These are phyloP conservation scores for Hexactinellida sp. DNA, from an alignment of 37 sponge, comb jelly and placozoan genomes.

Conservation along the genomic window DNA sequence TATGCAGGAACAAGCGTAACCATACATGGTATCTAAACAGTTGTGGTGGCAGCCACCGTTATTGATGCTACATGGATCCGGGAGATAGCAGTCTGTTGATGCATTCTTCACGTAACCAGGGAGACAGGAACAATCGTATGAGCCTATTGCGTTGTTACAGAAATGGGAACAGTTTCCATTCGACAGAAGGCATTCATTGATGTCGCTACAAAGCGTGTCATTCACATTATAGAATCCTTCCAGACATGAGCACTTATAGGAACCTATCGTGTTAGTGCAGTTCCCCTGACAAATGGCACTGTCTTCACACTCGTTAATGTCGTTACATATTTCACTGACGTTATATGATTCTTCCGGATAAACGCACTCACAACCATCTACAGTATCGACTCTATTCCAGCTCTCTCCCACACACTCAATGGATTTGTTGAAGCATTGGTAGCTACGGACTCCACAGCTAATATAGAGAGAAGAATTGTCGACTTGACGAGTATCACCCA, in stretches of 20 bases:
- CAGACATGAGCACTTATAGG: background rate
- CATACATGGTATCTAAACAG: too few relatives aligned
- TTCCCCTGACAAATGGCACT: background rate
- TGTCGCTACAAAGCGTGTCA: background rate
- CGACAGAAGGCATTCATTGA: background rate
- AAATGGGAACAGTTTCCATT: background rate
- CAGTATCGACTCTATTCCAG: background rate
- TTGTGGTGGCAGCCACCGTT: too few relatives aligned
- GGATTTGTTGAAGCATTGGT: background rate
- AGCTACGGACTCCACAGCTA: background rate
- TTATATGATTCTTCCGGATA: background rate
- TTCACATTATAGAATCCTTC: background rate
- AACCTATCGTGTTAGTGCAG: background rate
- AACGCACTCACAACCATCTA: background rate
- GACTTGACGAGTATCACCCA: too few relatives aligned
- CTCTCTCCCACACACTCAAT: background rate
- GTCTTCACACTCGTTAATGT: background rate
- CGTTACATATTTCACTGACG: background rate
- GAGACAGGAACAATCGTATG: background rate
- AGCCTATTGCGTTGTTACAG: background rate
- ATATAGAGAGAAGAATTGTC: background rate
- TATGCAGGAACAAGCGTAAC: too few relatives aligned
- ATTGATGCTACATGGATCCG: too few relatives aligned
- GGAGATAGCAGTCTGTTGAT: too few relatives aligned
- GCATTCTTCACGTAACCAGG: too few relatives aligned